Conservation (phyloP, 2,113 vertebrate genomes). For the Chloropsis cyanopogon region DNA sequence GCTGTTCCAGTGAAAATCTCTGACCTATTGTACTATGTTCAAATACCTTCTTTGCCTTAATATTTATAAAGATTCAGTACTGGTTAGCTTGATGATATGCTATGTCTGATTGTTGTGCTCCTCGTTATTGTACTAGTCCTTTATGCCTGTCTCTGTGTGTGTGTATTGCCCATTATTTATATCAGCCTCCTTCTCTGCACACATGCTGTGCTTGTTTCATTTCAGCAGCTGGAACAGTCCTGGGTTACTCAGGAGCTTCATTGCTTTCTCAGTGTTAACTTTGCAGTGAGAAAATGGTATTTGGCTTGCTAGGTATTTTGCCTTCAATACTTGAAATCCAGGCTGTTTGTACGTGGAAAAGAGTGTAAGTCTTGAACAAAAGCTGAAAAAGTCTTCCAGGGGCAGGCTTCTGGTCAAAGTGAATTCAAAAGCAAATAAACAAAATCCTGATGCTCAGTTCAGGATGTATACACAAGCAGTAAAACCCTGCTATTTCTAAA, state of each 20-base stretch:
- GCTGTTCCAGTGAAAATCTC: background rate
- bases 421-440: background rate
- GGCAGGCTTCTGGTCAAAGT: background rate
- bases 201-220: background rate
- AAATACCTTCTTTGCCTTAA: background rate
- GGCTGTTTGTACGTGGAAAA: background rate
- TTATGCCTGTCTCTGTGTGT: background rate
- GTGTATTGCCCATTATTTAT: background rate
- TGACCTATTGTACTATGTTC: background rate
- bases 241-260: background rate
- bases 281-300: background rate
- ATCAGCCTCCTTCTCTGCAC: background rate
- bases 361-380: background rate
- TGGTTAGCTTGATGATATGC: background rate
- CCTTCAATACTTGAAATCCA: background rate
- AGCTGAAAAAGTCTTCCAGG: background rate
- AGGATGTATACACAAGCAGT: background rate
- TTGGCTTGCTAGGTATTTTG: background rate
- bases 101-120: background rate
- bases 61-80: background rate
- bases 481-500: background rate
- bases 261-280: background rate
- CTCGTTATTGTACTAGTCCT: background rate
- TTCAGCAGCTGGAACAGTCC: background rate
- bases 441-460: background rate